Evolutionary conservation across 2,888 invertebrate species (phyloP).

Genomic region (Phaedon cochleariae): DNA sequence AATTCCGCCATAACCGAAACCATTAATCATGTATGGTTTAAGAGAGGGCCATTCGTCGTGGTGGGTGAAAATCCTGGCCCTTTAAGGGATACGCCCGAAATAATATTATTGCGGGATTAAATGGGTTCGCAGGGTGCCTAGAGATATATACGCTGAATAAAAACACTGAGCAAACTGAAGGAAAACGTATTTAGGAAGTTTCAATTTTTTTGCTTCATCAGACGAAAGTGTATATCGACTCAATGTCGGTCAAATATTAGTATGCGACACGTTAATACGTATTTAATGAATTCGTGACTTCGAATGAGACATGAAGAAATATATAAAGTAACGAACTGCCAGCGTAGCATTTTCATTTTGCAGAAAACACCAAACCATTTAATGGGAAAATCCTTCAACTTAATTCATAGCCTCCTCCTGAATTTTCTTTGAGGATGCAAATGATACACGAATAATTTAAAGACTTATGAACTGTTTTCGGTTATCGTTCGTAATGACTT

Average conservation of each 20-base stretch:
- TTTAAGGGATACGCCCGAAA: neutral
- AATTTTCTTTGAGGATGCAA: neutral
- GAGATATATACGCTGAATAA: too few relatives aligned
- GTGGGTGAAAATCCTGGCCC: neutral
- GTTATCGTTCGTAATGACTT: too few relatives aligned
- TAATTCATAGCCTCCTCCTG: neutral
- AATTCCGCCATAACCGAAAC: neutral
- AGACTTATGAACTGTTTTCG: too few relatives aligned
- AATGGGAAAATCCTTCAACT: neutral
- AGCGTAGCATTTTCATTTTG: neutral
- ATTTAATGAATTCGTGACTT: neutral
- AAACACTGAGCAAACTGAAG: too few relatives aligned
- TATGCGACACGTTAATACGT: neutral
- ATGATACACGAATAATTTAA: neutral
- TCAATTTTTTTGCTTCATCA: too few relatives aligned
- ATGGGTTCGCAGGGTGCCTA: too few relatives aligned
- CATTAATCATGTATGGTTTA: slow-evolving; percentile 1
- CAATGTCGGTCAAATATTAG: too few relatives aligned
- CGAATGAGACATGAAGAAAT: neutral
- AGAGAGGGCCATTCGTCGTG: neutral
- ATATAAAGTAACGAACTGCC: neutral
- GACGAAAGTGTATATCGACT: too few relatives aligned
- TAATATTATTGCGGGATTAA: neutral
- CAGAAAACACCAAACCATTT: neutral
- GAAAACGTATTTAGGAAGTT: too few relatives aligned